phyloP scores from a whole-genome alignment of 2,888 invertebrate genomes.

The Euzetes globulus region DNA sequence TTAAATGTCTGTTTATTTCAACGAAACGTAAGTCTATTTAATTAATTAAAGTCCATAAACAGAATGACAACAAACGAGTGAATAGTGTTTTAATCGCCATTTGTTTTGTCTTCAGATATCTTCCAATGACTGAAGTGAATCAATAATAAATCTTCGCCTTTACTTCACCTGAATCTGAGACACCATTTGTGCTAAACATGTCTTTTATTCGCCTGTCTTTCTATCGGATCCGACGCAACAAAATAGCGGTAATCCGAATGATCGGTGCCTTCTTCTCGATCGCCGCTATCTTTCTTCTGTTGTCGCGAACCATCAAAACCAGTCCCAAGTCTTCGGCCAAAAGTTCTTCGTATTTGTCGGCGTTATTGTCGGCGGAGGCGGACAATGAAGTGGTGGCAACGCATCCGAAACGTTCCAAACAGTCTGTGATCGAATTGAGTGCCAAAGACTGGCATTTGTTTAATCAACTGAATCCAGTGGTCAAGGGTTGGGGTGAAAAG shows the following conservation, averaged over 20 bases:
- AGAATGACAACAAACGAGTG: too few relatives aligned
- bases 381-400: background rate
- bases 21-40: too few relatives aligned
- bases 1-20: too few relatives aligned
- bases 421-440: slow-evolving; percentile 33
- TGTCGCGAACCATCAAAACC: slow-evolving; percentile 15
- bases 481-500: slow-evolving; percentile 63
- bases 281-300: slow-evolving; percentile 9
- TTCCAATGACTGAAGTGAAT: background rate
- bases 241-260: slow-evolving; percentile 9
- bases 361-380: background rate
- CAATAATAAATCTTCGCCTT: background rate
- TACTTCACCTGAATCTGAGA: background rate
- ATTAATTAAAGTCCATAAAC: too few relatives aligned
- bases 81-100: too few relatives aligned
- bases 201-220: slow-evolving; percentile 6
- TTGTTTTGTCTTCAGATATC: background rate
- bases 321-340: background rate
- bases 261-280: slow-evolving; percentile 16
- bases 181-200: background rate
- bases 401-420: slow-evolving; percentile 20
- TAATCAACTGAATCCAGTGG: slow-evolving; percentile 46
- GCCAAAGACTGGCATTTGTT: slow-evolving; percentile 34
- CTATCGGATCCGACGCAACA: slow-evolving; percentile 13
- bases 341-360: slow-evolving; percentile 11